Evolutionary conservation across 2,797 vertebrate genomes (phyloP).

Genomic region (Tamandua tetradactyla): DNA sequence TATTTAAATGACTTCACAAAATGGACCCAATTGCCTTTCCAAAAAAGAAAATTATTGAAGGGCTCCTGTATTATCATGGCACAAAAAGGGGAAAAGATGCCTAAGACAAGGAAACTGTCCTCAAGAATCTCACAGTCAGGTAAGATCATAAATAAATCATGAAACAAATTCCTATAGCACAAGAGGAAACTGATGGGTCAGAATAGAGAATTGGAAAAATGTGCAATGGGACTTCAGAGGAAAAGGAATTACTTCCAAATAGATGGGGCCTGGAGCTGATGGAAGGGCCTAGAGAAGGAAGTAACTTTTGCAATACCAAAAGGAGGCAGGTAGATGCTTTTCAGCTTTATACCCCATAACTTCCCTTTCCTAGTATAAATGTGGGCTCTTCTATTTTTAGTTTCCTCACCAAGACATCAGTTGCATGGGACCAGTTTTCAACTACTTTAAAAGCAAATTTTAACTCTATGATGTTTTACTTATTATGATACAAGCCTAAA

Average conservation of each 20-base stretch:
- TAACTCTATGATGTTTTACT: neutral
- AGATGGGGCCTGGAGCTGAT: neutral
- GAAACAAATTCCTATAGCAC: neutral
- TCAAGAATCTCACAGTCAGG: conserved; percentile 62
- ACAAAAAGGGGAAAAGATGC: neutral
- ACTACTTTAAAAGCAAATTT: conserved; percentile 38
- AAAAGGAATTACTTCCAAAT: neutral
- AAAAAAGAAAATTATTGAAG: conserved; percentile 56
- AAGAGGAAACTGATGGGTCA: neutral
- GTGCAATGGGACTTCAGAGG: neutral
- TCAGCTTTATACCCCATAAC: neutral
- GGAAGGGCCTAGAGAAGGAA: neutral
- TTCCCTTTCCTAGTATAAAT: neutral
- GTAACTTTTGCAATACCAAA: neutral
- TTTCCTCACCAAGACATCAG: neutral
- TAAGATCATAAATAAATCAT: conserved; percentile 9
- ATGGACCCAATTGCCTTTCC: conserved; percentile 54
- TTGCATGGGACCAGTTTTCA: neutral
- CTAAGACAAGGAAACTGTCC: conserved; percentile 13
- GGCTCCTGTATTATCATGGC: neutral
- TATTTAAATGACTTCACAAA: conserved; percentile 65
- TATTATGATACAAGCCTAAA: conserved; percentile 4
- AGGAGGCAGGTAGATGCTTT: neutral
- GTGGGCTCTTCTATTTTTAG: neutral
- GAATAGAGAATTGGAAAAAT: neutral